Conservation (phyloP, 1,140 invertebrate species). For the Oedothorax gibbosus region DNA sequence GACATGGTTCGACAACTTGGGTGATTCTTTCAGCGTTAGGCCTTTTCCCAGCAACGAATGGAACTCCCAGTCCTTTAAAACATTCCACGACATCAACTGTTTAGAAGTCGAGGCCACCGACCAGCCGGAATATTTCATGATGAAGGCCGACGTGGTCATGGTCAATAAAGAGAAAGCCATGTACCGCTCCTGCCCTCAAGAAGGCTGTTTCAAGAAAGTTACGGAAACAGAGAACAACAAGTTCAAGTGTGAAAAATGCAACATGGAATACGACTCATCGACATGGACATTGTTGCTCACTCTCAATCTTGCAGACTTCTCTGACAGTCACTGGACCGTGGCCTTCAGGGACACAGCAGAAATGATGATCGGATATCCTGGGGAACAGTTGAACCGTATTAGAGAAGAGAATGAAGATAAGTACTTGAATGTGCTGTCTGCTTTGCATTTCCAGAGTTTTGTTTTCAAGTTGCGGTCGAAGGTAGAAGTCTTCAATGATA, state of each 20-base stretch:
- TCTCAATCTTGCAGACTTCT: slow-evolving; percentile 82
- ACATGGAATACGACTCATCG: slow-evolving; percentile 83
- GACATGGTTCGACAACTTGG: slow-evolving; percentile 13
- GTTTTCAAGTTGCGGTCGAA: slow-evolving; percentile 87
- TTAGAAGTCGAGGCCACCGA: slow-evolving; percentile 76
- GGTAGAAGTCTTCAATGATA: slow-evolving; percentile 86
- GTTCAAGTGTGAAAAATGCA: slow-evolving; percentile 95
- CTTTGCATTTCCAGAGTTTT: slow-evolving; percentile 82
- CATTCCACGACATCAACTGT: slow-evolving; percentile 78
- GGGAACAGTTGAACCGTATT: slow-evolving; percentile 80
- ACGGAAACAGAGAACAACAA: slow-evolving; percentile 87
- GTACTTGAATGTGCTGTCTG: slow-evolving; percentile 76
- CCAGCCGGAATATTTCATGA: slow-evolving; percentile 82
- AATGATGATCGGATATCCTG: slow-evolving; percentile 77
- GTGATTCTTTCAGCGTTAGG: background rate
- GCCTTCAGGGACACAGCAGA: slow-evolving; percentile 90
- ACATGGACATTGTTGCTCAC: slow-evolving; percentile 84
- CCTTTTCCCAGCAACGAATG: background rate
- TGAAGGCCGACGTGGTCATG: slow-evolving; percentile 77
- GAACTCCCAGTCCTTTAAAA: slow-evolving; percentile 71
- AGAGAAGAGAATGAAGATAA: slow-evolving; percentile 65
- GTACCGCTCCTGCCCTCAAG: slow-evolving; percentile 85
- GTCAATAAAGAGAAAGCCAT: slow-evolving; percentile 82
- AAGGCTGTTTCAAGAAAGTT: slow-evolving; percentile 92
- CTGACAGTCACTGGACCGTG: slow-evolving; percentile 85